Conservation (phyloP, 2,888 invertebrate genomes). For the Drosophila antonietae region DNA sequence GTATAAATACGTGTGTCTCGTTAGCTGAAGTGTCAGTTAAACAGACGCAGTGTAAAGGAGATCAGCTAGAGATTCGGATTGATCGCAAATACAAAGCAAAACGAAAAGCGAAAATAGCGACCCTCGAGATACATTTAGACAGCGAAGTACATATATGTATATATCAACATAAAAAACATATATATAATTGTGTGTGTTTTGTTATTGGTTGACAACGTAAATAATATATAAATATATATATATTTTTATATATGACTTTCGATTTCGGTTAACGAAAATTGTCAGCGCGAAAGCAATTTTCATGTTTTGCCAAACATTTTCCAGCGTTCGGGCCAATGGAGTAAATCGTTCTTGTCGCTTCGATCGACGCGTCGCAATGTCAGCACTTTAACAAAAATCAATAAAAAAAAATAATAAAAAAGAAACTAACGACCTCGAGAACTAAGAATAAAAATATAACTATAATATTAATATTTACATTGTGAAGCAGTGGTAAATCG, state of each 20-base stretch:
- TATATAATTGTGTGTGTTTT: conserved; percentile 21
- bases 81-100: not conserved
- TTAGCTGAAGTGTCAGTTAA: conserved; percentile 51
- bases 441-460: conserved; percentile 6
- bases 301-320: conserved; percentile 70
- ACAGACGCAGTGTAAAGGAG: conserved; percentile 43
- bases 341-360: conserved; percentile 53
- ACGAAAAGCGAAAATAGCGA: conserved; percentile 43
- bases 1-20: conserved; percentile 67
- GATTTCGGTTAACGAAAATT: conserved; percentile 45
- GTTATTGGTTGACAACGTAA: conserved; percentile 6
- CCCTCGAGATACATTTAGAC: conserved; percentile 1
- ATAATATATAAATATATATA: not conserved
- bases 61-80: conserved; percentile 39
- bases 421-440: not conserved
- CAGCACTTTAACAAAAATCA: conserved; percentile 52
- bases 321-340: conserved; percentile 44
- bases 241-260: conserved; percentile 4
- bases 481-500: conserved; percentile 7
- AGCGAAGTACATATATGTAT: not conserved
- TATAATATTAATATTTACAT: not conserved
- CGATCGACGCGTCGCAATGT: conserved; percentile 49
- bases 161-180: not conserved
- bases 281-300: conserved; percentile 57
- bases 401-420: not conserved